A percentile compares a stretch with the other conserved stretches of the same genome.
These are phyloP conservation scores for Drosophila koepferae DNA, from an alignment of 2,888 invertebrate genomes.

Conservation along the genomic window DNA sequence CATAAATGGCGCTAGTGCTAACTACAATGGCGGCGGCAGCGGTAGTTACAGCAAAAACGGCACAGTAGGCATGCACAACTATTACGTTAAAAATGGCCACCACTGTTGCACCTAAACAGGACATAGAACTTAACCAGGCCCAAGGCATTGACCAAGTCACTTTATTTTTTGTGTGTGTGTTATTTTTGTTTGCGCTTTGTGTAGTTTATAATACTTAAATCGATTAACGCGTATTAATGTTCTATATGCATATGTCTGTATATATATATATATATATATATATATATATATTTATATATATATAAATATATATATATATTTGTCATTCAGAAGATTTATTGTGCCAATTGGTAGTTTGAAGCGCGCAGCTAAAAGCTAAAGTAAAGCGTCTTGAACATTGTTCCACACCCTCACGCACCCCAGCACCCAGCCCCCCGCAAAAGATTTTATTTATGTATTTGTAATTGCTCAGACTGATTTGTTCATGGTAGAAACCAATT, in stretches of 20 bases:
- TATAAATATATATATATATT: background rate
- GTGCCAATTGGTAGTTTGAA: slow-evolving; percentile 57
- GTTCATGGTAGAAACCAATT: slow-evolving; percentile 37
- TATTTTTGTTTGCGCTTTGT: slow-evolving; percentile 4
- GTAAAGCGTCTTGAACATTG: slow-evolving; percentile 32
- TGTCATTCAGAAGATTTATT: slow-evolving; percentile 32
- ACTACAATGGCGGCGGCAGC: slow-evolving; percentile 38
- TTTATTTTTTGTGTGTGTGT: background rate
- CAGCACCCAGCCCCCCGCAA: background rate
- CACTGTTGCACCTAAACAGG: slow-evolving; percentile 84
- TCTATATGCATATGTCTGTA: slow-evolving; percentile 23
- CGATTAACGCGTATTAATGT: slow-evolving; percentile 18
- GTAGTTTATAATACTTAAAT: slow-evolving; percentile 2
- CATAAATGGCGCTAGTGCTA: slow-evolving; percentile 18
- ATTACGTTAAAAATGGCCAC: slow-evolving; percentile 84
- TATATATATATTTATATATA: background rate
- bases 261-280: background rate
- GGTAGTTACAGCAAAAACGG: slow-evolving; percentile 81
- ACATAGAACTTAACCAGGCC: slow-evolving; percentile 11
- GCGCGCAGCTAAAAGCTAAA: slow-evolving; percentile 44
- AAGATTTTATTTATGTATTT: slow-evolving; percentile 44
- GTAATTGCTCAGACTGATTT: slow-evolving; percentile 81
- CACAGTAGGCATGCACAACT: slow-evolving; percentile 81
- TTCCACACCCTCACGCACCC: background rate
- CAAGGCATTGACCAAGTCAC: slow-evolving; percentile 38